phyloP scores from a whole-genome alignment of 2,888 invertebrate genomes.

The Aquatica leii region DNA sequence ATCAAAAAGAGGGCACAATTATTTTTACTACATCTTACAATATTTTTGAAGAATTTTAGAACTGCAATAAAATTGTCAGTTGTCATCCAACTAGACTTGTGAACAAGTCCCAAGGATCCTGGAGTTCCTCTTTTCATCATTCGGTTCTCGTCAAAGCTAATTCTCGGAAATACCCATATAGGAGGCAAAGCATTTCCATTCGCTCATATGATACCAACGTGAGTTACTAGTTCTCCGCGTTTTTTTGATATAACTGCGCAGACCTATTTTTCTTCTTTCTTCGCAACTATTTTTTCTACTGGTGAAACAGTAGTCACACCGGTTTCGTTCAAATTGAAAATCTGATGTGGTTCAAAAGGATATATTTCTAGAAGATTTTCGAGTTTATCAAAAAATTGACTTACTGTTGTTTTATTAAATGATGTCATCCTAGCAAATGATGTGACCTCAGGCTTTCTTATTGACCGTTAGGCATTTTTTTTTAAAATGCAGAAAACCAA shows the following conservation, averaged over 20 bases:
- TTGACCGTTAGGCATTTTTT: not conserved
- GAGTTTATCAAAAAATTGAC: not conserved
- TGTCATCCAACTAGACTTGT: conserved; percentile 46
- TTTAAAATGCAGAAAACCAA: not conserved
- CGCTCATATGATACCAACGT: too few relatives aligned
- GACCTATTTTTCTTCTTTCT: not conserved
- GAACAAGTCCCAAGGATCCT: conserved; percentile 44
- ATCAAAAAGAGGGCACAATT: conserved; percentile 37
- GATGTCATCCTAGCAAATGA: not conserved
- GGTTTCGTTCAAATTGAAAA: too few relatives aligned
- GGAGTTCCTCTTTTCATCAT: conserved; percentile 42
- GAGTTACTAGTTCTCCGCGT: conserved; percentile 12
- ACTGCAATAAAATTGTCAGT: conserved; percentile 41
- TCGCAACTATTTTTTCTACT: not conserved
- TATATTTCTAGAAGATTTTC: not conserved
- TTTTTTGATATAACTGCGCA: not conserved
- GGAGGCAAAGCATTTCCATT: conserved; percentile 30
- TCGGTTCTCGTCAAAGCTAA: conserved; percentile 26
- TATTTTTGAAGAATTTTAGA: conserved; percentile 39
- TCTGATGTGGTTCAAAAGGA: too few relatives aligned
- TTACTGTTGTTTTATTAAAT: too few relatives aligned
- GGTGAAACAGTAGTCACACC: too few relatives aligned
- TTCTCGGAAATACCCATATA: conserved; percentile 31
- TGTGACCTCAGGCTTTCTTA: not conserved
- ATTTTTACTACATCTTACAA: too few relatives aligned